These are phyloP conservation scores for Cinara cedri DNA, from an alignment of 2,888 invertebrate species.

Conservation along the genomic window DNA sequence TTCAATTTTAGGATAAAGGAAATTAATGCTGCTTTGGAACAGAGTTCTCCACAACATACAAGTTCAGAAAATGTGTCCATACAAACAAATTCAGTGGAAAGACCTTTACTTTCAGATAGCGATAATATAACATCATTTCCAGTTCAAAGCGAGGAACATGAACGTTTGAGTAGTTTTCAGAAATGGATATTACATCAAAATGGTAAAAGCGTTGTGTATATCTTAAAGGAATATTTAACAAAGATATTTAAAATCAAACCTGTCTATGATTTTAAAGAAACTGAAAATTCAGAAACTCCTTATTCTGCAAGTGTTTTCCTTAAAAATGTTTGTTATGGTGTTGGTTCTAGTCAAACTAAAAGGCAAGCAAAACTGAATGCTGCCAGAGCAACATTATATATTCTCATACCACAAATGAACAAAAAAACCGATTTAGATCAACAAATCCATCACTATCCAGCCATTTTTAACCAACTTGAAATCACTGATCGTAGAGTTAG, in stretches of 20 bases:
- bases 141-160: conserved; percentile 61
- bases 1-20: conserved; percentile 40
- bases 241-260: conserved; percentile 93
- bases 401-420: conserved; percentile 90
- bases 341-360: conserved; percentile 93
- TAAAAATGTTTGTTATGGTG: conserved; percentile 90
- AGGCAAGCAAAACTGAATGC: conserved; percentile 95
- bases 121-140: conserved; percentile 93
- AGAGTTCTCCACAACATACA: too few relatives aligned
- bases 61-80: too few relatives aligned
- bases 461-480: conserved; percentile 82
- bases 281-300: conserved; percentile 91
- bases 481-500: conserved; percentile 93
- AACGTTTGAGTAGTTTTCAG: conserved; percentile 61
- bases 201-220: conserved; percentile 93
- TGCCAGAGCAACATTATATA: conserved; percentile 84
- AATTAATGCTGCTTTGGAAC: neutral
- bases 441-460: conserved; percentile 24
- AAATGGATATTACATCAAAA: conserved; percentile 98
- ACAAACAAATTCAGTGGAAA: conserved; percentile 75
- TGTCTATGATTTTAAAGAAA: conserved; percentile 87
- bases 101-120: conserved; percentile 85
- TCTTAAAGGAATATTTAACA: conserved; percentile 96
- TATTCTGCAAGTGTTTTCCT: conserved; percentile 93
- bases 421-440: conserved; percentile 75